Evolutionary conservation across 2,888 invertebrate species (phyloP).

Genomic region (Nowickia ferox): DNA sequence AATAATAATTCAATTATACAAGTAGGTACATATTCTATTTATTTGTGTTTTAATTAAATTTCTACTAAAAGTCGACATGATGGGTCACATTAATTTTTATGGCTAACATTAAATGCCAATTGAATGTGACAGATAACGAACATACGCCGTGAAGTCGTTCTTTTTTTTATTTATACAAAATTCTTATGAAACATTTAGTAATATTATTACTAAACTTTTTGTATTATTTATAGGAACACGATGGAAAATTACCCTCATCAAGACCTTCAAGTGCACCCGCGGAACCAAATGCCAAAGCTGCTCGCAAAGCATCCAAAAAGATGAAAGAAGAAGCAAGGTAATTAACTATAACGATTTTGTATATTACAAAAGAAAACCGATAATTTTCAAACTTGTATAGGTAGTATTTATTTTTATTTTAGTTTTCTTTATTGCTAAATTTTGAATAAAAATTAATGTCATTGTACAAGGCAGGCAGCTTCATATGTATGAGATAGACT

Average conservation of each 20-base stretch:
- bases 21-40: conserved; percentile 8
- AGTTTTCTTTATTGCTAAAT: too few species aligned
- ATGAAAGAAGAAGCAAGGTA: conserved; percentile 83
- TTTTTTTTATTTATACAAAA: background rate
- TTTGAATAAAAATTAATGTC: too few species aligned
- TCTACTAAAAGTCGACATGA: conserved; percentile 8
- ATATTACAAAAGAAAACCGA: too few species aligned
- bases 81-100: conserved; percentile 5
- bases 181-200: background rate
- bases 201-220: background rate
- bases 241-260: conserved; percentile 79
- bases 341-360: conserved; percentile 56
- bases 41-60: conserved; percentile 46
- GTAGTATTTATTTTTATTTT: too few species aligned
- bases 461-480: too few species aligned
- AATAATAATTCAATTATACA: background rate
- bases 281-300: conserved; percentile 82
- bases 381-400: too few species aligned
- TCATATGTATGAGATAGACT: too few species aligned
- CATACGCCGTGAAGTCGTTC: conserved; percentile 14
- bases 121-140: too few species aligned
- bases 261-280: conserved; percentile 83
- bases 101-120: background rate
- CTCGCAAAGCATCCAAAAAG: conserved; percentile 82
- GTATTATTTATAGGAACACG: conserved; percentile 79